A percentile compares a stretch with the other conserved stretches of the same genome.
phyloP scores from a whole-genome alignment of 2,797 vertebrate species.

The Phrynocephalus forsythii region DNA sequence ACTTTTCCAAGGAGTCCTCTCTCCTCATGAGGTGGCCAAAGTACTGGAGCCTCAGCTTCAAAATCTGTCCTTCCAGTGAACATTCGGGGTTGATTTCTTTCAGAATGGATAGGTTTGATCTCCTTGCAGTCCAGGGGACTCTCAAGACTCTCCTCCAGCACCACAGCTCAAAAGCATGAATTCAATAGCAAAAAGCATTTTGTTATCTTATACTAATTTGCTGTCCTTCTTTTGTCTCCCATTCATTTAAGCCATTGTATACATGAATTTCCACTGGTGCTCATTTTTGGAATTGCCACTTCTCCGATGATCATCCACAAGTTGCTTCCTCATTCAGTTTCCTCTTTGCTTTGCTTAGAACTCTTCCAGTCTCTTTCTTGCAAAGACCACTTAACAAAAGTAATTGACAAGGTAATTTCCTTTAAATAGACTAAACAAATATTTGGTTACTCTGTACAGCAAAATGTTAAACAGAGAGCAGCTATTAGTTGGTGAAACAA shows the following conservation, averaged over 20 bases:
- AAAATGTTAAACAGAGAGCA: not conserved
- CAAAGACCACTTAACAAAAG: conserved; percentile 90
- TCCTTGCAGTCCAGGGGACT: no score
- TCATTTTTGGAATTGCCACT: conserved; percentile 96
- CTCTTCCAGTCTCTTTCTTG: conserved; percentile 95
- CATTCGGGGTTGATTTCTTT: no score
- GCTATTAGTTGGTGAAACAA: not conserved
- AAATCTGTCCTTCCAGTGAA: no score
- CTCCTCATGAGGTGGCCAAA: no score
- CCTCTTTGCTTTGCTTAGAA: conserved; percentile 93
- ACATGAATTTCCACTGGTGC: conserved; percentile 87
- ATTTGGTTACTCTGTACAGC: not conserved
- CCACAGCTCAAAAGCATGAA: no score
- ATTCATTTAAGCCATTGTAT: conserved; percentile 85
- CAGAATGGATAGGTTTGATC: no score
- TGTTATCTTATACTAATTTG: not conserved
- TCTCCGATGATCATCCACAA: conserved; percentile 94
- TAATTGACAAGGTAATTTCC: conserved; percentile 90
- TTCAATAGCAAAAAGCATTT: not conserved
- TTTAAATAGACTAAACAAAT: not conserved
- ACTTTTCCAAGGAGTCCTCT: no score
- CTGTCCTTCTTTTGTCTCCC: conserved; percentile 17
- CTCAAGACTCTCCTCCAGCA: no score
- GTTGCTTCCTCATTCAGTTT: conserved; percentile 92
- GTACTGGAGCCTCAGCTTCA: no score